Evolutionary conservation across 2,797 vertebrate species (phyloP).

Genomic region (Coluber constrictor): DNA sequence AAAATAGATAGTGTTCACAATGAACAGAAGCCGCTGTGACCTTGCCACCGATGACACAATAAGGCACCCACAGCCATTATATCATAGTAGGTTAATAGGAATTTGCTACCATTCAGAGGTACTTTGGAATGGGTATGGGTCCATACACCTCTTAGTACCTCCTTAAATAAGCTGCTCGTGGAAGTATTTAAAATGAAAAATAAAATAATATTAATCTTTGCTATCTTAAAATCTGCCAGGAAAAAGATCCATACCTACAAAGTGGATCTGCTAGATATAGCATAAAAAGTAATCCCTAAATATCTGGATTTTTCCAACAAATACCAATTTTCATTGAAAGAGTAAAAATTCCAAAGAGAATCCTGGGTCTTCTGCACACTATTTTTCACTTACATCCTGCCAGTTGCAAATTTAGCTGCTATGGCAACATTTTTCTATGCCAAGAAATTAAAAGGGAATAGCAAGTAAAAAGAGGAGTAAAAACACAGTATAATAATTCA

Average conservation of each 20-base stretch:
- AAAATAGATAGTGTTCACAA: neutral
- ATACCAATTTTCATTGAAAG: neutral
- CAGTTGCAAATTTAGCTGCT: constrained; percentile 3
- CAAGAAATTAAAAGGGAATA: neutral
- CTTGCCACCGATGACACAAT: neutral
- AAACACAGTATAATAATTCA: neutral
- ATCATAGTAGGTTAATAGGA: neutral
- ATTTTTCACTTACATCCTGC: neutral
- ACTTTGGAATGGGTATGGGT: neutral
- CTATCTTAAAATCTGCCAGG: neutral
- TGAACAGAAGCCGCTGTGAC: neutral
- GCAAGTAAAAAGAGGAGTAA: neutral
- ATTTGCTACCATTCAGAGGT: neutral
- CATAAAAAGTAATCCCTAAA: neutral
- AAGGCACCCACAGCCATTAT: neutral
- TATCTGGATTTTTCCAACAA: neutral
- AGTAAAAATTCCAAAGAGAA: neutral
- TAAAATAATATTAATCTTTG: neutral
- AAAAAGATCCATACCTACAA: neutral
- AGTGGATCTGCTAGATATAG: neutral
- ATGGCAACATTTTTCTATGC: constrained; percentile 7
- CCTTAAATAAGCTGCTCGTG: neutral
- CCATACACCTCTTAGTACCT: neutral
- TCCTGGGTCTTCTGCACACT: neutral
- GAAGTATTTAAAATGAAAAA: neutral